Conservation (phyloP, 2,797 vertebrate genomes). For the Remorina albescens region DNA sequence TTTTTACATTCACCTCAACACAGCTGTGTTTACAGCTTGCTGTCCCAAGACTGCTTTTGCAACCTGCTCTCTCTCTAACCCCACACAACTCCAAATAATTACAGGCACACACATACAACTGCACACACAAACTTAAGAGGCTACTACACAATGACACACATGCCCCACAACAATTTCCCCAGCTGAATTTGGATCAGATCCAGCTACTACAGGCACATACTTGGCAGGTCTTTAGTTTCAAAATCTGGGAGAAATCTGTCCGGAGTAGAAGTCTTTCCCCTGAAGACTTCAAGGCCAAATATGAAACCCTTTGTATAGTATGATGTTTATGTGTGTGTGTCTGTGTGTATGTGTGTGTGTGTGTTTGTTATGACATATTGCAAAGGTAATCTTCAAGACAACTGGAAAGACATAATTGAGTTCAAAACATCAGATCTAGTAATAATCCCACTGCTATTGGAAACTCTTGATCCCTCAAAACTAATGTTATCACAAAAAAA, state of each 20-base stretch:
- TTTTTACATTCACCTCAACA: slow-evolving; percentile 53
- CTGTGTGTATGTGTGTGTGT: not conserved
- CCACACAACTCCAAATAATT: slow-evolving; percentile 47
- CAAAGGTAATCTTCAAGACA: not conserved
- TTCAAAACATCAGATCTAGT: not conserved
- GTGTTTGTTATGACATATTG: slow-evolving; percentile 6
- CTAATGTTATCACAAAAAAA: no score
- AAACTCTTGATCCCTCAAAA: no score
- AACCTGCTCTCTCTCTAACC: slow-evolving; percentile 37
- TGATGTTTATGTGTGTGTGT: slow-evolving; percentile 16
- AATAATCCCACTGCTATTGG: not conserved
- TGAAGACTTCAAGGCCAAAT: slow-evolving; percentile 21
- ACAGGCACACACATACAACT: slow-evolving; percentile 5
- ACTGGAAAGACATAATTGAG: not conserved
- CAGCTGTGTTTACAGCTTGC: slow-evolving; percentile 72
- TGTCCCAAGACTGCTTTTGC: slow-evolving; percentile 37
- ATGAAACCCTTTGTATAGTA: slow-evolving; percentile 25
- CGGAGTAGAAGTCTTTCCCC: slow-evolving; percentile 31
- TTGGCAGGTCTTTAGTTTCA: slow-evolving; percentile 41
- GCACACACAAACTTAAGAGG: slow-evolving; percentile 22
- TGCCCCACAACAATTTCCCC: slow-evolving; percentile 57
- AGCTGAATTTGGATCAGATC: slow-evolving; percentile 74
- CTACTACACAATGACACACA: slow-evolving; percentile 55
- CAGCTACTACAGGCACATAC: slow-evolving; percentile 62
- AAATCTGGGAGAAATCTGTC: slow-evolving; percentile 58